Evolutionary conservation across 2,888 invertebrate genomes (phyloP), one percentile per base, ranked within the genome.

Genomic region (Polyploca ridens): DNA sequence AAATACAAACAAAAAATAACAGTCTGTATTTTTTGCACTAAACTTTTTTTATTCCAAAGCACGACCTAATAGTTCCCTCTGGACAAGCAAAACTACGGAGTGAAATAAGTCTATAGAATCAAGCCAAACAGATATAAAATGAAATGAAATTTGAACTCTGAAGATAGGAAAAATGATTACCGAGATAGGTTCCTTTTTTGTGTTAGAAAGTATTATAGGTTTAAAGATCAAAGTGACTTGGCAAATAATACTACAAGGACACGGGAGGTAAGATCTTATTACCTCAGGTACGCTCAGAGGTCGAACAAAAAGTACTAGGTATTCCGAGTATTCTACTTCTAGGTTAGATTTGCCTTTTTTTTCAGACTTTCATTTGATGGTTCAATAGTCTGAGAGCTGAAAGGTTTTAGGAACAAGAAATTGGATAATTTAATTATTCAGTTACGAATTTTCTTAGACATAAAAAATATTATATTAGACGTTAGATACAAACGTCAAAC

Each of bases 211-310:
- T 61, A 64, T 66, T 76, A 44, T 4, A 46, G 46, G n/a, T 46
- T 7, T 14, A 64, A 63, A 68, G 64, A 74, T 76, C 72, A 74
- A 76, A 75, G 69, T 54, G 64, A 68, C 69, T 69, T 68, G 63
- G 63, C 64, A 69, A 74, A 74, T 76, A 69, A 71, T 72, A 68
- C 70, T 66, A 66, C 6, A 1, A 46, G 46, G 46, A n/a, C 35
- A n/a, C 58, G 19, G 6, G 27, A 33, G 35, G 58, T n/a, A 14
- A n/a, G 6, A 59, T 35, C 35, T 59, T n/a, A 59, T 59, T 59
- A 33, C 35, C 7, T 6, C 2, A 46, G 46, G n/a, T 46, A 46
- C 46, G 33, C 13, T 3, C 33, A 35, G 27, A 33, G 58, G 5
- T 59, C 33, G 33, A 33, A n/a, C n/a, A 33, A 33, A 35, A 35